phyloP scores from a whole-genome alignment of 2,113 vertebrate species.

The Echinops telfairi region DNA sequence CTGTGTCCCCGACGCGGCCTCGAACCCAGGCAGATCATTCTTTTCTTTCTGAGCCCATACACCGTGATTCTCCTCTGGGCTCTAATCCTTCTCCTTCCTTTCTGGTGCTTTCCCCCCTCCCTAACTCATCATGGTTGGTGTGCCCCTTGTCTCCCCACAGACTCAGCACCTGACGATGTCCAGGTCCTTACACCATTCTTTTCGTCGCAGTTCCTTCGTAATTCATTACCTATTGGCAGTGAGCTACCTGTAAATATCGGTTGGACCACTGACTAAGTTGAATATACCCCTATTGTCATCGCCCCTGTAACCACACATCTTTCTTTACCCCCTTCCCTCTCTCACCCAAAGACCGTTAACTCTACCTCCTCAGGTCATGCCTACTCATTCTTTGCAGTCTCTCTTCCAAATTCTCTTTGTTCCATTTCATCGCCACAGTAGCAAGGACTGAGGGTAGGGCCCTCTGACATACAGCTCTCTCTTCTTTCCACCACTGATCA shows the following conservation, averaged over 20 bases:
- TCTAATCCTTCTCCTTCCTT: neutral
- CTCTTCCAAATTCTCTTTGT: neutral
- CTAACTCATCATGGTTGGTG: neutral
- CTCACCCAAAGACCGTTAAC: neutral
- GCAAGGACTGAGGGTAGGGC: neutral
- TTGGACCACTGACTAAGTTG: neutral
- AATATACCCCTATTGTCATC: neutral
- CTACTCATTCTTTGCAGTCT: neutral
- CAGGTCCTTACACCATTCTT: neutral
- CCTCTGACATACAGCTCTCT: neutral
- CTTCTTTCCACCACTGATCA: neutral
- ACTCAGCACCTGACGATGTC: neutral
- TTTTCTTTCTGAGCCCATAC: conserved; percentile 1
- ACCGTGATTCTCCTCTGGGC: neutral
- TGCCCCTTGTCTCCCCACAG: neutral
- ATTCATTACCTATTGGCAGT: neutral
- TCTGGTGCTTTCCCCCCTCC: neutral
- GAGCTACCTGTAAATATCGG: neutral
- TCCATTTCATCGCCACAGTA: neutral
- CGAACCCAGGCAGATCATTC: neutral
- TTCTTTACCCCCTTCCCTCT: neutral
- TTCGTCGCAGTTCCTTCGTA: neutral
- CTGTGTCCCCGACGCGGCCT: too few relatives aligned
- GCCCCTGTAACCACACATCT: neutral
- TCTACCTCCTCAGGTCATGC: neutral